These are phyloP conservation scores for Diloba caeruleocephala DNA, from an alignment of 2,888 invertebrate species.

Conservation along the genomic window DNA sequence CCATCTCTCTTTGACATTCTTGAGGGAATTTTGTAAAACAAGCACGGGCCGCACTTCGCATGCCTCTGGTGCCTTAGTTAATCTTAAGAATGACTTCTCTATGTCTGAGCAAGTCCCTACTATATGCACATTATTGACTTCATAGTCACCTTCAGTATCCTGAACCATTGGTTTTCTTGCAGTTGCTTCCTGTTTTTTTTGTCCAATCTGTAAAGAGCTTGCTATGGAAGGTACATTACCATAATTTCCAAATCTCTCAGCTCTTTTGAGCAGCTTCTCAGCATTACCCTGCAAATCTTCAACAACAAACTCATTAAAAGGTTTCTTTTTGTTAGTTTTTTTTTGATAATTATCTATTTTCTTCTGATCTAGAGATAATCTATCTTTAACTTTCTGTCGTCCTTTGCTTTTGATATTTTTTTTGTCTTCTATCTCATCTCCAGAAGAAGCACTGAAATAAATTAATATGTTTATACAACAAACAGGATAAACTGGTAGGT, in stretches of 20 bases:
- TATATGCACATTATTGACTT: slow-evolving; percentile 96
- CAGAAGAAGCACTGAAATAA: slow-evolving; percentile 84
- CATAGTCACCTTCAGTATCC: slow-evolving; percentile 92
- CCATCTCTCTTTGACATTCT: slow-evolving; percentile 97
- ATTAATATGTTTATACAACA: neutral
- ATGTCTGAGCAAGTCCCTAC: slow-evolving; percentile 98
- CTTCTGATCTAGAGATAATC: slow-evolving; percentile 85
- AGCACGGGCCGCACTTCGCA: slow-evolving; percentile 97
- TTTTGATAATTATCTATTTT: slow-evolving; percentile 83
- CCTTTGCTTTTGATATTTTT: slow-evolving; percentile 76
- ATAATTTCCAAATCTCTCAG: slow-evolving; percentile 93
- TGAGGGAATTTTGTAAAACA: slow-evolving; percentile 95
- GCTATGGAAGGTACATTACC: slow-evolving; percentile 85
- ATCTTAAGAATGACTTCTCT: slow-evolving; percentile 98
- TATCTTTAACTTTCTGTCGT: slow-evolving; percentile 88
- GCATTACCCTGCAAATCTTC: slow-evolving; percentile 92
- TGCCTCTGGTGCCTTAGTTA: slow-evolving; percentile 98
- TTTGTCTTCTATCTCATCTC: slow-evolving; percentile 88
- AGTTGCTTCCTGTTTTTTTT: slow-evolving; percentile 70
- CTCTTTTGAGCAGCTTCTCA: slow-evolving; percentile 95
- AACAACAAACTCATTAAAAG: slow-evolving; percentile 91
- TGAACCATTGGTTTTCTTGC: slow-evolving; percentile 82
- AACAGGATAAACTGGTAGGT: too few relatives aligned
- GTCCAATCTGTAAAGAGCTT: slow-evolving; percentile 77
- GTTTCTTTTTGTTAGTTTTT: slow-evolving; percentile 88